Conservation (phyloP, 2,113 vertebrate species). For the Fregetta grallaria region DNA sequence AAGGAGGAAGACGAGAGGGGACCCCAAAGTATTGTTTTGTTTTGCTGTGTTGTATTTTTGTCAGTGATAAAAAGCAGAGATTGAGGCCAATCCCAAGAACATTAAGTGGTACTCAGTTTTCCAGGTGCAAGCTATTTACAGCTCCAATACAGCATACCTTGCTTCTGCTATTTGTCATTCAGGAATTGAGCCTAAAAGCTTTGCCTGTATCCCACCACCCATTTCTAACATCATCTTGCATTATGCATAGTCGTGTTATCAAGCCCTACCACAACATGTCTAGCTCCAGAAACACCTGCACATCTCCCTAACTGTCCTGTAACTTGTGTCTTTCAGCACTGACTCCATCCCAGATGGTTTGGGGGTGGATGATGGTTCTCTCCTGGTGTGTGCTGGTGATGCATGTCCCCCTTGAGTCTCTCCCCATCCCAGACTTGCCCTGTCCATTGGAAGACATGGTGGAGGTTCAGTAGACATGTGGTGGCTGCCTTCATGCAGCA, state of each 20-base stretch:
- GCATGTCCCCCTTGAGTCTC: neutral
- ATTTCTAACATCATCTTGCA: neutral
- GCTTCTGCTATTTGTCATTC: neutral
- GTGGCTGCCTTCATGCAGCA: neutral
- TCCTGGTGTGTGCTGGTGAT: neutral
- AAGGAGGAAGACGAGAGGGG: neutral
- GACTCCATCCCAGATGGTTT: neutral
- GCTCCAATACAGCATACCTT: neutral
- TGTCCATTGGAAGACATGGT: neutral
- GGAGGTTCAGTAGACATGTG: fast-evolving
- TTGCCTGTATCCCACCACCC: neutral
- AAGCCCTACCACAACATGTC: neutral
- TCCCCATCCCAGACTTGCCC: neutral
- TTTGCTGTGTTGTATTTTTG: neutral
- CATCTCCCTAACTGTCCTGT: neutral
- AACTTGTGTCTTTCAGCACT: neutral
- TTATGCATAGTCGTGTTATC: neutral
- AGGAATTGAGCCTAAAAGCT: neutral
- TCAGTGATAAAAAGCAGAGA: neutral
- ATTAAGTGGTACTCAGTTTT: neutral
- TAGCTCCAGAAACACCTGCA: neutral
- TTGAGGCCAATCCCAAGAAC: neutral
- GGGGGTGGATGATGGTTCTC: neutral
- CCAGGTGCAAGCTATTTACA: neutral
- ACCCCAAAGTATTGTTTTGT: neutral